Percentiles rank a stretch among this genome's conserved stretches.
Conservation (phyloP, 2,888 invertebrate species). For the Heteromurus nitidus region DNA sequence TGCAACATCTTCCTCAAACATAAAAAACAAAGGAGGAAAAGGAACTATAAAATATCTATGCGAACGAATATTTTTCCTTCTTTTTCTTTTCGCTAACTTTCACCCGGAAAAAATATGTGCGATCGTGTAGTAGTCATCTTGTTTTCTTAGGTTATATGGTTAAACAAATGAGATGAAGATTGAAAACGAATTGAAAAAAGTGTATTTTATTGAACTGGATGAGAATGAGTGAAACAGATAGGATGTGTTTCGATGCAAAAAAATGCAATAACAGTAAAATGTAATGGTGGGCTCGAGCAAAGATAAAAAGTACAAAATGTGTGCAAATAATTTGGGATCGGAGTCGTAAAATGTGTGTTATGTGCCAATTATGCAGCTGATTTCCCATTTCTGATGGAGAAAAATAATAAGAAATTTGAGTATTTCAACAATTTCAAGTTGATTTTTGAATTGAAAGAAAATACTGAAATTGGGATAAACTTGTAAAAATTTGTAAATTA, state of each 20-base stretch:
- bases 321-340: too few species aligned
- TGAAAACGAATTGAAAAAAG: conserved; percentile 8
- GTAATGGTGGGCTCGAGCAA: background rate
- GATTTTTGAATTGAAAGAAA: too few species aligned
- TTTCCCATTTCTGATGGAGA: too few species aligned
- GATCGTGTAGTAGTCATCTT: too few species aligned
- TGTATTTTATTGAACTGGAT: too few species aligned
- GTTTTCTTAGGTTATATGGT: background rate
- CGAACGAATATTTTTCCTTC: background rate
- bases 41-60: conserved; percentile 6
- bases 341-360: background rate
- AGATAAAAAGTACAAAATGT: background rate
- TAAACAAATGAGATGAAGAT: conserved; percentile 15
- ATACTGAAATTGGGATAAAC: too few species aligned
- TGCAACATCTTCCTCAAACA: conserved; percentile 25
- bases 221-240: too few species aligned
- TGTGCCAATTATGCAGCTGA: conserved; percentile 23
- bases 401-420: too few species aligned
- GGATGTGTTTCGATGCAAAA: background rate
- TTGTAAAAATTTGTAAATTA: too few species aligned
- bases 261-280: background rate
- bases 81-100: too few species aligned
- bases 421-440: too few species aligned
- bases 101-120: background rate
- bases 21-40: conserved; percentile 17